phyloP scores from a whole-genome alignment of 2,888 invertebrate genomes.

The Graphium colonna region DNA sequence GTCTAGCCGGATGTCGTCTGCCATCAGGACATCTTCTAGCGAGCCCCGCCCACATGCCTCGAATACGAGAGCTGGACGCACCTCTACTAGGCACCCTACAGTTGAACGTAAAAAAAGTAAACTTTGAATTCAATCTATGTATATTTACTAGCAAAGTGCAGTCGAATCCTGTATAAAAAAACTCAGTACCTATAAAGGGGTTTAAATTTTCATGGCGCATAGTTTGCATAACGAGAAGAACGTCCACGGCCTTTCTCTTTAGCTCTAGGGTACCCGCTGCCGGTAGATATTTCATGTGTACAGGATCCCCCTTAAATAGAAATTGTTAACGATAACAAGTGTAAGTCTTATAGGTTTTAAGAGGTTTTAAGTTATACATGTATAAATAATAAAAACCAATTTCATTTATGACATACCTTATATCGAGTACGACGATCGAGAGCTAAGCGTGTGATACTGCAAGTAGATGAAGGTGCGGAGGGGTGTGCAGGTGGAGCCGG shows the following conservation, averaged over 20 bases:
- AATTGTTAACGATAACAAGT: too few relatives aligned
- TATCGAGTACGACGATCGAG: conserved; percentile 88
- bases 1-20: conserved; percentile 95
- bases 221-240: conserved; percentile 89
- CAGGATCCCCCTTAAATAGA: conserved; percentile 96
- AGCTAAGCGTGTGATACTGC: conserved; percentile 68
- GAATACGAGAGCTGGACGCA: conserved; percentile 89
- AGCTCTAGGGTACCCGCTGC: conserved; percentile 83
- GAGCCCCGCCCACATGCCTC: conserved; percentile 95
- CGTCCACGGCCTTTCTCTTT: conserved; percentile 89
- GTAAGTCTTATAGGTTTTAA: too few relatives aligned
- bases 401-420: too few relatives aligned
- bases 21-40: conserved; percentile 91
- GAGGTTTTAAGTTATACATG: too few relatives aligned
- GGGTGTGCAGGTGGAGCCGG: conserved; percentile 61
- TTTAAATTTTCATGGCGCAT: conserved; percentile 95
- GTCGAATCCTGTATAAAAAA: too few relatives aligned
- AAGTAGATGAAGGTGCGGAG: conserved; percentile 74
- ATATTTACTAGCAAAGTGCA: too few relatives aligned
- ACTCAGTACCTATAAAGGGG: conserved; percentile 86
- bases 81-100: conserved; percentile 88
- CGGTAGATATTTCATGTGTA: conserved; percentile 90
- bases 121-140: too few relatives aligned
- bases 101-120: too few relatives aligned
- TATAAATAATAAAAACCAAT: too few relatives aligned